These are phyloP conservation scores for Cyclopterus lumpus DNA, from an alignment of 2,797 vertebrate genomes.

Conservation along the genomic window DNA sequence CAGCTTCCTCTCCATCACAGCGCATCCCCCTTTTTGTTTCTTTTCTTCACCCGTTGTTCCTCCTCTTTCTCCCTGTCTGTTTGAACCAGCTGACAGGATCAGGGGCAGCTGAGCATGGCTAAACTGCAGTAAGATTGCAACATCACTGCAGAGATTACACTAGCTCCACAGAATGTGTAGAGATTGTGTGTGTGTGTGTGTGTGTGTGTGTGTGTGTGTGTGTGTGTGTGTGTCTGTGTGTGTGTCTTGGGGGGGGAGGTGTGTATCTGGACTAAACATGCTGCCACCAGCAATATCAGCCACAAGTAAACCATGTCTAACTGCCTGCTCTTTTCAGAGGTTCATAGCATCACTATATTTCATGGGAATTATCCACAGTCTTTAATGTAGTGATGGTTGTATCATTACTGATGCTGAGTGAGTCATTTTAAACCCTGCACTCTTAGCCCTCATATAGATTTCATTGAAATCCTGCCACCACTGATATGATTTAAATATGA, in stretches of 20 bases:
- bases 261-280: slow-evolving; percentile 56
- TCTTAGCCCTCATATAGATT: slow-evolving; percentile 47
- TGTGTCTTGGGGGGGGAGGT: not conserved
- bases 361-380: slow-evolving; percentile 54
- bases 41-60: slow-evolving; percentile 24
- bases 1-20: slow-evolving; percentile 15
- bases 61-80: slow-evolving; percentile 41
- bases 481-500: slow-evolving; percentile 66
- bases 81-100: slow-evolving; percentile 71
- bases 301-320: slow-evolving; percentile 44
- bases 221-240: no score
- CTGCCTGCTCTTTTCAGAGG: slow-evolving; percentile 48
- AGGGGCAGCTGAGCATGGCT: slow-evolving; percentile 79
- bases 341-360: slow-evolving; percentile 53
- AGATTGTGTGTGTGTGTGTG: slow-evolving; percentile 18
- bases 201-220: slow-evolving; percentile 14
- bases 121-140: slow-evolving; percentile 82
- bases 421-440: slow-evolving; percentile 60
- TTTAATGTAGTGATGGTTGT: slow-evolving; percentile 57
- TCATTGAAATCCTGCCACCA: slow-evolving; percentile 59
- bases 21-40: slow-evolving; percentile 15
- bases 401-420: slow-evolving; percentile 60
- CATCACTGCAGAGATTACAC: slow-evolving; percentile 79
- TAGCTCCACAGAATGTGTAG: slow-evolving; percentile 43
- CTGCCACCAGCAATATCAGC: slow-evolving; percentile 53